Evolutionary conservation across 2,113 vertebrate species (phyloP).

Genomic region (Anhinga rufa): DNA sequence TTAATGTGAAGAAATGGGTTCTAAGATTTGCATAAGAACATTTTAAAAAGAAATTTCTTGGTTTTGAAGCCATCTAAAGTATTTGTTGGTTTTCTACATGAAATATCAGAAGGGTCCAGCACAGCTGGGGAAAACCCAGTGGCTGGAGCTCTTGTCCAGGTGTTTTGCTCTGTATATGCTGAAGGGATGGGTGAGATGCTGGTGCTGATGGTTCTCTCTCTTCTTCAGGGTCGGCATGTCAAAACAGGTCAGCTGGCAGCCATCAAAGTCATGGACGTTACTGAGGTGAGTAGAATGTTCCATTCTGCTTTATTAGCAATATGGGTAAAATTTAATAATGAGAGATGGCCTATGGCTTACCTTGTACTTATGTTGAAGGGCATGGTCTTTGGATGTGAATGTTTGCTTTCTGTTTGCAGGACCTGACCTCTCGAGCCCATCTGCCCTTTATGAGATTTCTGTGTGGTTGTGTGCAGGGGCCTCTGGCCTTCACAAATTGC

Average conservation of each 20-base stretch:
- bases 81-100: neutral
- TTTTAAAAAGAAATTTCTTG: neutral
- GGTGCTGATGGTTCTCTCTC: conserved; percentile 4
- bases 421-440: neutral
- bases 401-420: neutral
- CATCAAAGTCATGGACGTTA: conserved; percentile 99
- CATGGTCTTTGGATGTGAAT: neutral
- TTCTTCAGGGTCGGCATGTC: conserved; percentile 93
- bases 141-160: neutral
- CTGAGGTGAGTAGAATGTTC: conserved; percentile 81
- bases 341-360: neutral
- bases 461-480: neutral
- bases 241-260: conserved; percentile 97
- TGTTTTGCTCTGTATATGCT: neutral
- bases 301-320: neutral
- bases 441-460: neutral
- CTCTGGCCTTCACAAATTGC: neutral
- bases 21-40: neutral
- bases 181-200: neutral
- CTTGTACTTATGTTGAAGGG: neutral
- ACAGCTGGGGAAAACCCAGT: neutral
- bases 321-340: neutral
- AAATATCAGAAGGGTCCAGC: neutral
- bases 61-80: neutral
- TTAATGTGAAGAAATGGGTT: neutral